Conservation (phyloP, 2,888 invertebrate species). For the Listrodromus nycthemerus region DNA sequence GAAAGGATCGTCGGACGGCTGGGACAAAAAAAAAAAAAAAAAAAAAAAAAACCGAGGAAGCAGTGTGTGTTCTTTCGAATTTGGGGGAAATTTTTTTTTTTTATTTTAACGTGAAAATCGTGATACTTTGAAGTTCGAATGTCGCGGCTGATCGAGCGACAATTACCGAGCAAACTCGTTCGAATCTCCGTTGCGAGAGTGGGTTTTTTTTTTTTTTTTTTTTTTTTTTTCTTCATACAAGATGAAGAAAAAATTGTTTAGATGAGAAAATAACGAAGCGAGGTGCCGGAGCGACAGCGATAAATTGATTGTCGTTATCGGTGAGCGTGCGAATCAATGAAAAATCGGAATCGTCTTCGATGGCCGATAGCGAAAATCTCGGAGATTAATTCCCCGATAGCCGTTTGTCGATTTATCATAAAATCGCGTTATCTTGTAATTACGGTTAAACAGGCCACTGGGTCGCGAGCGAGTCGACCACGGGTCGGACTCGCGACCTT, state of each 20-base stretch:
- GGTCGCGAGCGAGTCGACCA: neutral
- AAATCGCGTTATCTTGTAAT: constrained; percentile 9
- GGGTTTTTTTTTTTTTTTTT: neutral
- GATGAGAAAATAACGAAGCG: neutral
- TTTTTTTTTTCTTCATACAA: neutral
- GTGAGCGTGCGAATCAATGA: neutral
- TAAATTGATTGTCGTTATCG: neutral
- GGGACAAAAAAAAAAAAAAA: constrained; percentile 14
- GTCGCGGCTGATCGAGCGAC: neutral
- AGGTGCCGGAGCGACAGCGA: neutral
- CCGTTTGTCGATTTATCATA: constrained; percentile 3
- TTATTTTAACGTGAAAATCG: neutral
- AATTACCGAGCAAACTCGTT: neutral
- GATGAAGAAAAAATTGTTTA: neutral
- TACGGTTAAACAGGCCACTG: constrained; percentile 15
- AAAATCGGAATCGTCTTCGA: neutral
- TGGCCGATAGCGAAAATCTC: neutral
- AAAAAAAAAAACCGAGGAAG: constrained; percentile 27
- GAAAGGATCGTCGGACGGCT: neutral
- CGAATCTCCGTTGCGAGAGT: neutral
- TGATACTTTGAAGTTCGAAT: neutral
- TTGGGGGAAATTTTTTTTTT: no score
- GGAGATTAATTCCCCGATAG: neutral
- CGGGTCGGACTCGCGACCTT: neutral
- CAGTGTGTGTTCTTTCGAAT: no score